A percentile compares a stretch with the other conserved stretches of the same genome.
phyloP scores from a whole-genome alignment of 2,888 invertebrate species.

The Molanna angustata region DNA sequence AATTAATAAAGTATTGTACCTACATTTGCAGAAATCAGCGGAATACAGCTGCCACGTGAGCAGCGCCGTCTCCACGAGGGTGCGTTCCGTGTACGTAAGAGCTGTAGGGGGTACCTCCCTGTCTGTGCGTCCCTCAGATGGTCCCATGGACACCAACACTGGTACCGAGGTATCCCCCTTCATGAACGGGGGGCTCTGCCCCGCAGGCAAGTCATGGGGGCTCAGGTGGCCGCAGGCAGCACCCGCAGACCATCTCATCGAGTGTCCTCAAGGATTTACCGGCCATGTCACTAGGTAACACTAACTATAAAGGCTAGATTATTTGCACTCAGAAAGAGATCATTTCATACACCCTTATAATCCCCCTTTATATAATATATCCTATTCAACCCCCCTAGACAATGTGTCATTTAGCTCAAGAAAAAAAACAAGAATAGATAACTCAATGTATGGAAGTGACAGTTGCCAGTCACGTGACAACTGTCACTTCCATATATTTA shows the following conservation, averaged over 20 bases:
- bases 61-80: slow-evolving; percentile 49
- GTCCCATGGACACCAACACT: slow-evolving; percentile 57
- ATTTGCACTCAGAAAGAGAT: too few species aligned
- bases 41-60: slow-evolving; percentile 74
- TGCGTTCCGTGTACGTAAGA: slow-evolving; percentile 55
- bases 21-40: slow-evolving; percentile 69
- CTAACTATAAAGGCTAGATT: too few species aligned
- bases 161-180: slow-evolving; percentile 43
- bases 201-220: slow-evolving; percentile 26
- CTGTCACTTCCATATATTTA: too few species aligned
- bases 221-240: slow-evolving; percentile 29
- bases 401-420: too few species aligned
- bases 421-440: too few species aligned
- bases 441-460: too few species aligned
- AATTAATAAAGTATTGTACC: too few species aligned
- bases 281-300: slow-evolving; percentile 30
- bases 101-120: slow-evolving; percentile 66
- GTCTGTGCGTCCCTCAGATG: slow-evolving; percentile 56
- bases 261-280: slow-evolving; percentile 28
- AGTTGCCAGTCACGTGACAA: too few species aligned
- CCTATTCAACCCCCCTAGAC: too few species aligned
- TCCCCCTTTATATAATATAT: too few species aligned
- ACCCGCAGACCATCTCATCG: slow-evolving; percentile 29
- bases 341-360: too few species aligned
- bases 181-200: slow-evolving; percentile 71